Evolutionary conservation across 2,797 vertebrate species (phyloP), one percentile per base, ranked within the genome.

Genomic region (Fundulus diaphanus): DNA sequence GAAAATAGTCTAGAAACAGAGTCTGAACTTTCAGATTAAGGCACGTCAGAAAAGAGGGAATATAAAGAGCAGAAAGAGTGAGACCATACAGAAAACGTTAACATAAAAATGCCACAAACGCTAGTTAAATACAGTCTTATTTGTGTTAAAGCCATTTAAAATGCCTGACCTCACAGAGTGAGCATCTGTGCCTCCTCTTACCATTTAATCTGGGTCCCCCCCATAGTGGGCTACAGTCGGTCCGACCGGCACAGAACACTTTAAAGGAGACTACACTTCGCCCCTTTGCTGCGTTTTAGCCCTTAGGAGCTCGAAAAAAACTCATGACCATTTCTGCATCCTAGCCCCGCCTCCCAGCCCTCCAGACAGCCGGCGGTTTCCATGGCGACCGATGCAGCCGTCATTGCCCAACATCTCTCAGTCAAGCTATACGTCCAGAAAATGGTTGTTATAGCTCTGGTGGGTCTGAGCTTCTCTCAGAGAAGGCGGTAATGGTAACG

Each of bases 181-280:
- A n/a, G 16, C 37, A 31, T 69, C 13, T 70, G 18, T 22, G 29
- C 68, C 27, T 73, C 24, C 18, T 73, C 92, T 91, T 93, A 94
- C 93, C 93, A 94, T 93, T 94, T 94, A 15, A 94, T 83, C 85
- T 89, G 92, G 0, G 65, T 77, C 68, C 83, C 92, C 63, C 93
- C 92, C 93, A 94, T 94, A 16, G 42, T 67, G 35, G 40, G 37
- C 66, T 74, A 77, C 46, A 73, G 73, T 49, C 67, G 18, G 31
- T 29, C 52, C 46, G 72, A 71, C 68, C 49, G 52, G 51, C 44
- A 40, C 75, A 73, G 72, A 78, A 56, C 18, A 59, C 67, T 68
- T 88, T 68, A 66, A 71, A 63, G 16, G 16, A 81, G 48, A 48
- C 69, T 54, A 49, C 9, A 9, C 71, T 71, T 24, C 49, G 44